Percentiles rank a stretch among this genome's conserved stretches.
Evolutionary conservation across 2,797 vertebrate species (phyloP).

Genomic region (Myotis findleyi): DNA sequence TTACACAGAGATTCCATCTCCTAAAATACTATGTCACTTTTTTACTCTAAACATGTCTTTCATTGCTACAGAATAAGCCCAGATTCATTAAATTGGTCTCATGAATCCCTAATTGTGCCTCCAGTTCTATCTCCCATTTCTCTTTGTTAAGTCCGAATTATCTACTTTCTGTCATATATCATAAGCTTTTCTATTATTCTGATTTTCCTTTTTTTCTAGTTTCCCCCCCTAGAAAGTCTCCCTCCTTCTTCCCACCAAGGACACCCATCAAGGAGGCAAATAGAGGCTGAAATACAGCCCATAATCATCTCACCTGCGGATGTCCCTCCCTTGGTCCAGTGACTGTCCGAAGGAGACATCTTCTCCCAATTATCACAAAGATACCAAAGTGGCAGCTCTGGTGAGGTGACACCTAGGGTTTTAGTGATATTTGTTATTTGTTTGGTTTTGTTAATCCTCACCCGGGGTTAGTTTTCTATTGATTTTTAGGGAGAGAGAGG

Average conservation of each 20-base stretch:
- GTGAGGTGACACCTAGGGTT: not conserved
- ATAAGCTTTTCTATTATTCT: not conserved
- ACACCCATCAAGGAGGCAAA: not conserved
- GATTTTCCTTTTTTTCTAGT: slow-evolving; percentile 15
- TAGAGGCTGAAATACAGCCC: not conserved
- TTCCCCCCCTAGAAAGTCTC: not conserved
- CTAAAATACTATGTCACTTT: not conserved
- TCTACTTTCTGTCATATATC: not conserved
- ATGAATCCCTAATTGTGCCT: not conserved
- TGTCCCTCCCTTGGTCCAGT: not conserved
- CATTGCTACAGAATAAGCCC: not conserved
- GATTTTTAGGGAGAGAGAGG: too few species aligned
- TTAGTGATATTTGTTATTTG: not conserved
- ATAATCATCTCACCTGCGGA: not conserved
- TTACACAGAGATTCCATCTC: not conserved
- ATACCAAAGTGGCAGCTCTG: not conserved
- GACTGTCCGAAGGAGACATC: not conserved
- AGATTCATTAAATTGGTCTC: not conserved
- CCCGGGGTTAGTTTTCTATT: too few species aligned
- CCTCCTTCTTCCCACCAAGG: not conserved
- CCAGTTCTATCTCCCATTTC: not conserved
- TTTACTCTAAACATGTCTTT: slow-evolving; percentile 15
- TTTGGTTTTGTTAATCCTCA: not conserved
- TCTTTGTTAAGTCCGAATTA: not conserved
- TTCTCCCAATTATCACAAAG: not conserved